phyloP scores from a whole-genome alignment of 2,113 vertebrate genomes.

The Crocuta crocuta region DNA sequence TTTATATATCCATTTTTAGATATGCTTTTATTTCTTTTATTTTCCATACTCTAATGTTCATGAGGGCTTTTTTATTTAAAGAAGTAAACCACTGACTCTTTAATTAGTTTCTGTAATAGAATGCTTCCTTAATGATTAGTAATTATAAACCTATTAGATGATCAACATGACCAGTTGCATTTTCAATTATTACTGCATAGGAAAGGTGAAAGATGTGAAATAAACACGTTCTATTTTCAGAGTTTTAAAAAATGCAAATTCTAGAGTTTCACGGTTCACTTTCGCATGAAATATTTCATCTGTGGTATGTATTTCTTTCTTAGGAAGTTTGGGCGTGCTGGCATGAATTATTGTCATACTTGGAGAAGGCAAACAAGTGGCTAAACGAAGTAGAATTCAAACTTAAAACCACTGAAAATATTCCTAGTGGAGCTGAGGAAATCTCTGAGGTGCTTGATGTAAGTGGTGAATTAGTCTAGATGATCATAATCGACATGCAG shows the following conservation, averaged over 20 bases:
- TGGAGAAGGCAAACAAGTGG: slow-evolving; percentile 96
- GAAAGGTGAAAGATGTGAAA: neutral
- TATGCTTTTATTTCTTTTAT: neutral
- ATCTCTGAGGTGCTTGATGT: slow-evolving; percentile 93
- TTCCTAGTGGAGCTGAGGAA: slow-evolving; percentile 93
- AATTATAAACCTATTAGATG: slow-evolving; percentile 26
- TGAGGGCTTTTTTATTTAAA: slow-evolving; percentile 19
- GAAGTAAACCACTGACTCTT: slow-evolving; percentile 35
- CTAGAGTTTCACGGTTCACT: neutral
- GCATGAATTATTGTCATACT: slow-evolving; percentile 94
- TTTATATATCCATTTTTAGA: neutral
- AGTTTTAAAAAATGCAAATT: slow-evolving; percentile 30
- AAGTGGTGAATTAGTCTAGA: slow-evolving; percentile 81
- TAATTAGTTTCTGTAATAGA: slow-evolving; percentile 62
- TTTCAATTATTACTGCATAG: slow-evolving; percentile 10
- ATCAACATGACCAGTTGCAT: slow-evolving; percentile 15
- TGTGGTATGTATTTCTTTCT: slow-evolving; percentile 8
- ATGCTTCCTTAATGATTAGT: slow-evolving; percentile 59
- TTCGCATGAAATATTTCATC: slow-evolving; percentile 32
- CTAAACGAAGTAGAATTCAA: slow-evolving; percentile 94
- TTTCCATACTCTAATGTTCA: neutral
- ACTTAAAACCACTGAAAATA: slow-evolving; percentile 92
- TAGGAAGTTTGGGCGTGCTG: slow-evolving; percentile 99
- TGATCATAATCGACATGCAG: neutral
- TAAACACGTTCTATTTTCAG: neutral